phyloP scores from a whole-genome alignment of 2,797 vertebrate species.

The Erethizon dorsatum region DNA sequence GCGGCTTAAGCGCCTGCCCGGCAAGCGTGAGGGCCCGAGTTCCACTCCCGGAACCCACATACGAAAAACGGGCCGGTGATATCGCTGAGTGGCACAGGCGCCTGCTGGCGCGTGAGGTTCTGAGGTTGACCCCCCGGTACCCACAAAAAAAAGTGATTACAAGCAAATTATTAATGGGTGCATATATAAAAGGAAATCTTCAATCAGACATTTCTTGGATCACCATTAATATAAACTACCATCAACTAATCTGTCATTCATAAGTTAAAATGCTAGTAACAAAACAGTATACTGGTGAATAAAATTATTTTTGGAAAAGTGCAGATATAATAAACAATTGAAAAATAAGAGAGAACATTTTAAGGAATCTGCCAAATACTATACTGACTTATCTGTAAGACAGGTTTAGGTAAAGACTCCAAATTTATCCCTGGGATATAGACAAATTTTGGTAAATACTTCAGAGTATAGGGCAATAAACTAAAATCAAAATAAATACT shows the following conservation, averaged over 20 bases:
- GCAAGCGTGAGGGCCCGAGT: too few relatives aligned
- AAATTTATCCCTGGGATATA: neutral
- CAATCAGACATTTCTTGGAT: neutral
- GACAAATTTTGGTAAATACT: neutral
- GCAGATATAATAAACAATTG: neutral
- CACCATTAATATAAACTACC: neutral
- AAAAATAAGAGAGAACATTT: neutral
- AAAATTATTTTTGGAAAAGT: conserved; percentile 8
- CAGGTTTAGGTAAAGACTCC: neutral
- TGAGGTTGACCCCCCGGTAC: too few relatives aligned
- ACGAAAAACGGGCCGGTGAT: too few relatives aligned
- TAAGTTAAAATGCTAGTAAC: conserved; percentile 13
- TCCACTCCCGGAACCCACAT: too few relatives aligned
- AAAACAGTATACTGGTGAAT: neutral
- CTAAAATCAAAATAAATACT: conserved; percentile 2
- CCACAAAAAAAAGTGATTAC: neutral
- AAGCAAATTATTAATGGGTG: neutral
- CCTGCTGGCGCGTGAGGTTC: too few relatives aligned
- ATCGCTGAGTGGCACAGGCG: too few relatives aligned
- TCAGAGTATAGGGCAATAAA: neutral
- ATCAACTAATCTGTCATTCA: neutral
- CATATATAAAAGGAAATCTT: neutral
- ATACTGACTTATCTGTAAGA: conserved; percentile 7
- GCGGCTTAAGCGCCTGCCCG: too few relatives aligned
- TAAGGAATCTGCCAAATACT: neutral